phyloP scores from a whole-genome alignment of 2,113 vertebrate genomes.

The Centrocercus urophasianus region DNA sequence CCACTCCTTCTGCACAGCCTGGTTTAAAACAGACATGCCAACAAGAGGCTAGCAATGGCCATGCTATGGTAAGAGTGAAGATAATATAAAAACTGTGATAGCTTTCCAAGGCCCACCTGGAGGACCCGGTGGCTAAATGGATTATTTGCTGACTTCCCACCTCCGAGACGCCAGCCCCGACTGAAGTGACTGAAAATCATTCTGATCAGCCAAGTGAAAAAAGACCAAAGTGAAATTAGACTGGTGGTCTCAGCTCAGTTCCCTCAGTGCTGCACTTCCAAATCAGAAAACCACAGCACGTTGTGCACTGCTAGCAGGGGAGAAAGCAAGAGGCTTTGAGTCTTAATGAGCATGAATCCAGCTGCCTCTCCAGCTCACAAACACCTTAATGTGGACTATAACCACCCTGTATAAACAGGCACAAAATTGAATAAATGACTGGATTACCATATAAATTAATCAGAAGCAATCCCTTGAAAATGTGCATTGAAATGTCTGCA shows the following conservation, averaged over 20 bases:
- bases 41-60: constrained; percentile 27
- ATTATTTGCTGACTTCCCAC: constrained; percentile 76
- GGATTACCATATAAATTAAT: constrained; percentile 62
- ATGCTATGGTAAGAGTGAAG: constrained; percentile 20
- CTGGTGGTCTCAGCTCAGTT: constrained; percentile 60
- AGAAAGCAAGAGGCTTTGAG: background rate
- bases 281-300: constrained; percentile 66
- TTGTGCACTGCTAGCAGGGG: constrained; percentile 40
- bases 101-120: constrained; percentile 65
- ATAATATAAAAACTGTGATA: constrained; percentile 50
- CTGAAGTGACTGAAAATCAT: constrained; percentile 79
- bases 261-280: constrained; percentile 58
- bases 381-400: background rate
- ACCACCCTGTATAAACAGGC: background rate
- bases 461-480: background rate
- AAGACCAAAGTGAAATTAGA: constrained; percentile 73
- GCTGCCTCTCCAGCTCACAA: constrained; percentile 22
- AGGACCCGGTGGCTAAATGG: constrained; percentile 71
- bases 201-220: constrained; percentile 78
- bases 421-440: constrained; percentile 37
- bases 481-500: background rate
- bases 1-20: constrained; percentile 37
- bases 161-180: constrained; percentile 70
- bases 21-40: constrained; percentile 21
- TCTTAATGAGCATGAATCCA: constrained; percentile 55